These are phyloP conservation scores for Scaptomyza parva DNA, from an alignment of 2,888 invertebrate genomes.

Conservation along the genomic window DNA sequence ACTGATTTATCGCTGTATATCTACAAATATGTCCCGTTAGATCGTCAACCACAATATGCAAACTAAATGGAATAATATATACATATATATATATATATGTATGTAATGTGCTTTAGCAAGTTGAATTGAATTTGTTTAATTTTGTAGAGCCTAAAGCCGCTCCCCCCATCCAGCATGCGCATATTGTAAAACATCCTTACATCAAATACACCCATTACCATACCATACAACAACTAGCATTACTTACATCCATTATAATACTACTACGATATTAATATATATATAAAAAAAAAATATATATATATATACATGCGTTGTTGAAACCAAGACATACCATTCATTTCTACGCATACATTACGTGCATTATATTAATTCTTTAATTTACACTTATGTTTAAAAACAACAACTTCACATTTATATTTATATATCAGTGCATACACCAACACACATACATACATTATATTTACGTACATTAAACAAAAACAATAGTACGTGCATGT, in stretches of 20 bases:
- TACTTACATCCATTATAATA: slow-evolving; percentile 44
- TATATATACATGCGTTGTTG: slow-evolving; percentile 37
- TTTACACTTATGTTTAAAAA: slow-evolving; percentile 32
- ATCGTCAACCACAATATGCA: slow-evolving; percentile 29
- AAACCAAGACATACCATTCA: slow-evolving; percentile 47
- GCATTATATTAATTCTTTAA: slow-evolving; percentile 45
- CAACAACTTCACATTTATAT: slow-evolving; percentile 56
- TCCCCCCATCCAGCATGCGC: slow-evolving; percentile 9
- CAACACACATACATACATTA: slow-evolving; percentile 47
- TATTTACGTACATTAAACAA: slow-evolving; percentile 51
- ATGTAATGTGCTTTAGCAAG: slow-evolving; percentile 23
- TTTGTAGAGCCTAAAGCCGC: slow-evolving; percentile 16
- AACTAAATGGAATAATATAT: slow-evolving; percentile 22
- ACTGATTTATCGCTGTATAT: slow-evolving; percentile 42
- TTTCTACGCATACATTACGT: slow-evolving; percentile 41
- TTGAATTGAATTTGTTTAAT: slow-evolving; percentile 17
- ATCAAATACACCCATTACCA: slow-evolving; percentile 23
- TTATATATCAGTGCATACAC: slow-evolving; percentile 48
- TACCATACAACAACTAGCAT: slow-evolving; percentile 34
- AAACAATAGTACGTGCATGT: slow-evolving; percentile 57
- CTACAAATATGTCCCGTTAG: slow-evolving; percentile 24
- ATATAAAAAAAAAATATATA: slow-evolving; percentile 14
- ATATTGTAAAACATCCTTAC: slow-evolving; percentile 30
- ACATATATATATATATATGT: slow-evolving; percentile 23
- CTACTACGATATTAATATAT: slow-evolving; percentile 50